phyloP scores from a whole-genome alignment of 2,113 vertebrate species.

The Spea multiplicata region DNA sequence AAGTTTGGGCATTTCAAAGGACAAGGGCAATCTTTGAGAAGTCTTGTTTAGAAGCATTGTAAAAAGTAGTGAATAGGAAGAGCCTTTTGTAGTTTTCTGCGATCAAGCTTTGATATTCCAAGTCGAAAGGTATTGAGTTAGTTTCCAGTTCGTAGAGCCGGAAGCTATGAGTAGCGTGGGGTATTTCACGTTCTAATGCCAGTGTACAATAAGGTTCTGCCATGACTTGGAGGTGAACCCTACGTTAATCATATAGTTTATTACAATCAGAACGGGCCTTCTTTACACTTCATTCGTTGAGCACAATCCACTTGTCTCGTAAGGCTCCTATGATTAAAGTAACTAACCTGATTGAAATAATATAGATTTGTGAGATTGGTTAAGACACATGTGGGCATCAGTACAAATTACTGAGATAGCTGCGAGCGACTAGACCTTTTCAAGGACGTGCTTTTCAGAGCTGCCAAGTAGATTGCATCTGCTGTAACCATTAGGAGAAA shows the following conservation, averaged over 20 bases:
- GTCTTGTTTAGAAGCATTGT: too few species aligned
- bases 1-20: too few species aligned
- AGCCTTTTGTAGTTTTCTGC: not conserved
- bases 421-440: conserved; percentile 43
- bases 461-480: conserved; percentile 46
- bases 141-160: not conserved
- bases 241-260: conserved; percentile 36
- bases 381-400: conserved; percentile 46
- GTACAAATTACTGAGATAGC: conserved; percentile 46
- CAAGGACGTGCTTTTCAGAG: conserved; percentile 43
- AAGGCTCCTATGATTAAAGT: conserved; percentile 45
- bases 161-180: not conserved
- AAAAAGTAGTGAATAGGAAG: too few species aligned
- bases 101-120: not conserved
- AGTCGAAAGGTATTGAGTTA: not conserved
- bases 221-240: conserved; percentile 33
- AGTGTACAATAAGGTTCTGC: conserved; percentile 22
- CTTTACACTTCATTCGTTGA: conserved; percentile 28
- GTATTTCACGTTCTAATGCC: conserved; percentile 23
- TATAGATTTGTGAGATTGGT: conserved; percentile 44
- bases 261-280: conserved; percentile 25
- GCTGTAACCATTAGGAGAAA: conserved; percentile 39
- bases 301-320: conserved; percentile 44
- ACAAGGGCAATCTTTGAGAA: too few species aligned
- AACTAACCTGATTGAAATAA: conserved; percentile 48